Evolutionary conservation across 2,888 invertebrate species (phyloP), one percentile per base, ranked within the genome.

Genomic region (Cheilosia scutellata): DNA sequence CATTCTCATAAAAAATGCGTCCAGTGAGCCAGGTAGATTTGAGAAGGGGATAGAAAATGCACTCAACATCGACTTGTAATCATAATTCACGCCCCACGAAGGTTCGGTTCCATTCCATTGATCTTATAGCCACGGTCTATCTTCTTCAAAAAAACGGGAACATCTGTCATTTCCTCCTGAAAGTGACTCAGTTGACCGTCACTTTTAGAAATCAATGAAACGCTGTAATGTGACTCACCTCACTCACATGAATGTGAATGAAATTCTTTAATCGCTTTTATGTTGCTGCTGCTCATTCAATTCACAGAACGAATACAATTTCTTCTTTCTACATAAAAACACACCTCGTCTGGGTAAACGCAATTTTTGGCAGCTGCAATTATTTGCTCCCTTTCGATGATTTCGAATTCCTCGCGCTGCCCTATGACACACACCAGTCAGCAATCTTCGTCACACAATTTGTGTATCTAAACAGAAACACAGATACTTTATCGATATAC

Each of bases 401-500:
- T 44, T 51, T 68, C 62, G 42, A 47, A 37, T 66, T 20, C 37
- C 49, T 76, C 29, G 58, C 58, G 42, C 40, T 40, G 37, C 49
- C 7, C 57, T 42, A 13, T 31, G 51, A 25, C 66, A 40, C 27
- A 29, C 20, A 11, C 6, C 58, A 31, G 31, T 60, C 40, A 66
- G 42, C 5, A 76, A 62, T 77, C 16, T 37, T 42, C 66, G 53
- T 62, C 11, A n/a, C 27, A 20, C 13, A 42, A n/a, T 51, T 60
- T 75, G 2, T 33, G 9, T 68, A 60, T 60, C 58, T 27, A 42
- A 44, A 57, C 16, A 40, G n/a, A 40, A 63, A 47, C 57, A 70
- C n/a, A 55, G 51, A 79, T 79, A 74, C 51, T 65, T 65, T 66
- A 79, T 72, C 65, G 65, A 47, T 37, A 42, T 29, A 7, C 51